Evolutionary conservation across 2,113 vertebrate species (phyloP), one percentile per base, ranked within the genome.

Genomic region (Pseudonaja textilis): DNA sequence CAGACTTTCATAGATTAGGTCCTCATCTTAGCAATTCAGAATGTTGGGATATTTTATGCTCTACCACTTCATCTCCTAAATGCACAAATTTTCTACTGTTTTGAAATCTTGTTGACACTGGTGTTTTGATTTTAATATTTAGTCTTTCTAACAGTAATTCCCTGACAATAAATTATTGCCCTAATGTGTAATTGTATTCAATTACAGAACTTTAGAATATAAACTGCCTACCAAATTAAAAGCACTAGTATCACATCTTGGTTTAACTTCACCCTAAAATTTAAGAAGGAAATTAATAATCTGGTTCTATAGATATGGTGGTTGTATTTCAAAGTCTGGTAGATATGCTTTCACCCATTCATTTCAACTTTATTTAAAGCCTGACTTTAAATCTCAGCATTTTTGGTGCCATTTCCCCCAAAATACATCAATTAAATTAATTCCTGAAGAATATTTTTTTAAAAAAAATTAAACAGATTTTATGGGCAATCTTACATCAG

Each of bases 301-400:
- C 0, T 92, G 18, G 57, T 88, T 96, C 88, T 57, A 86, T 88
- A 92, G 93, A 88, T 57, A 11, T 56, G 92, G 85, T 47, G 69
- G 52, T 90, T 23, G 14, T 89, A 93, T 94, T 88, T 92, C 61
- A 95, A 95, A 95, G 69, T 81, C 89, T 92, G 91, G 85, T 90
- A 90, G 92, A 96, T 93, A 97, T 96, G 91, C 93, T 96, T 96
- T 42, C 45, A 86, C 91, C 92, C 96, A 22, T 94, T 91, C 90
- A 90, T 95, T 95, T 29, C 94, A 96, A 89, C 94, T 96, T 95
- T 10, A 1, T 94, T 95, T 95, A 91, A 95, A 94, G 95, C 91
- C 97, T 97, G 97, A 97, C 95, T 95, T 97, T 94, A 97, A 95
- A 97, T 95, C 34, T 4, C 91, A 88, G 85, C 93, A 92, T 96